Base-by-base conservation (phyloP, 1,140 invertebrate genomes). In the Meloidogyne floridensis region DNA sequence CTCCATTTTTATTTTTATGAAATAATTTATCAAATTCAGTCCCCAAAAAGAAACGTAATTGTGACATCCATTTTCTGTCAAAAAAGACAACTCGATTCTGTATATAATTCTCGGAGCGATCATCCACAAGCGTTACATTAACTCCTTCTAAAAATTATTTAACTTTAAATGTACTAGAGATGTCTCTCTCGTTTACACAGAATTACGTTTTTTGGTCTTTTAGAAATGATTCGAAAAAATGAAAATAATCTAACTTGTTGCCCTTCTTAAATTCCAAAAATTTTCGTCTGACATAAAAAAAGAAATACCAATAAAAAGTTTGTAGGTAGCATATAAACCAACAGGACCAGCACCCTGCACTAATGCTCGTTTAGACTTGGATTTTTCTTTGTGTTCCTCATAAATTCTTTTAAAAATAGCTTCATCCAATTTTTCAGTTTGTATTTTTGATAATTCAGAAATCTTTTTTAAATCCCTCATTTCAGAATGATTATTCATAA, bases 21-120 rank as follows among this genome's bases (percentile, higher is more conserved):
- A 54, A 77, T 47, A 80, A 43, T 43, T 80, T n/a, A 42, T 80
- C 56, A 20, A 81, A 81, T 56, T 69, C n/a, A 7, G 80, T 77
- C 20, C 80, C 80, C 2, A 81, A 7, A 69, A 81, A 81, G 18
- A 81, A 69, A 20, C 73, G 72, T 11, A 75, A 59, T 59, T 81
- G 80, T 13, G 53, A 20, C 73, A 74, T 9, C 71, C 71, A 81
- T 42, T 75, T 73, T 5, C 43, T 18, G 13, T 81, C 80, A 42
- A 81, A 65, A 51, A 54, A 54, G 20, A 74, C 69, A 8, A 81
- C 32, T 65, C 43, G 80, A 20, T 77, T 75, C 42, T 73, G 42
- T 42, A 43, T n/a, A 51, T 81, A 81, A 11, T 56, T 43, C 69
- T 78, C 80, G 13, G 72, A 51, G 13, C 80, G 72, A 47, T 81